Percentiles rank a stretch among this genome's conserved stretches.
These are phyloP conservation scores for Chaetoderma sp. DNA, from an alignment of 2,888 invertebrate genomes.

Conservation along the genomic window DNA sequence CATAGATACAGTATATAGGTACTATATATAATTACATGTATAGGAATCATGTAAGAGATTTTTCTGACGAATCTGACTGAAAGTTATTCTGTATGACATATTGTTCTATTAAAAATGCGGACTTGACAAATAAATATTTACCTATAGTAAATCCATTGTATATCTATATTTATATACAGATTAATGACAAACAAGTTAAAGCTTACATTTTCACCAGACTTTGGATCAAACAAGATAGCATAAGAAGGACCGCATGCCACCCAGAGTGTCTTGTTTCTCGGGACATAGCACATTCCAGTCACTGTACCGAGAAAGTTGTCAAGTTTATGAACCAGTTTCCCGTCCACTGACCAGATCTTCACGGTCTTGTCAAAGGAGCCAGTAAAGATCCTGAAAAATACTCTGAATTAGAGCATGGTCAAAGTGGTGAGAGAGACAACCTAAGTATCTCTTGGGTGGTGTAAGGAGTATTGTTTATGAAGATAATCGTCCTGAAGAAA, in stretches of 20 bases:
- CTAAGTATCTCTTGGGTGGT: neutral
- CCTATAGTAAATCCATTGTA: too few species aligned
- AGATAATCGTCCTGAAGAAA: neutral
- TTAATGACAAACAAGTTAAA: too few species aligned
- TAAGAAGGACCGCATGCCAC: slow-evolving; percentile 64
- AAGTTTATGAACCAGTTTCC: slow-evolving; percentile 65
- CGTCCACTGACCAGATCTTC: slow-evolving; percentile 68
- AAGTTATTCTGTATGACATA: too few species aligned
- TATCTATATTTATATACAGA: too few species aligned
- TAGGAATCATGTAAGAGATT: too few species aligned
- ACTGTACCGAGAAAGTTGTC: slow-evolving; percentile 63
- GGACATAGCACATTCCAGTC: slow-evolving; percentile 65
- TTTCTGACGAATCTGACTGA: too few species aligned
- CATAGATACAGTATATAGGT: too few species aligned
- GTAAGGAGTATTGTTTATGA: neutral
- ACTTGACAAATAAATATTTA: too few species aligned
- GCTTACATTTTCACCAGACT: slow-evolving; percentile 69
- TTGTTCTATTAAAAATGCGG: too few species aligned
- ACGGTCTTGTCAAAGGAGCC: slow-evolving; percentile 69
- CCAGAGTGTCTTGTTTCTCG: slow-evolving; percentile 68
- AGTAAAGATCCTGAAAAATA: slow-evolving; percentile 62
- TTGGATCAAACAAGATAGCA: slow-evolving; percentile 67
- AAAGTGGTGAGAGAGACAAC: neutral
- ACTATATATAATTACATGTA: too few species aligned
- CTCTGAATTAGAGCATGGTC: neutral